phyloP scores from a whole-genome alignment of 2,113 vertebrate genomes.

The Dascyllus trimaculatus region DNA sequence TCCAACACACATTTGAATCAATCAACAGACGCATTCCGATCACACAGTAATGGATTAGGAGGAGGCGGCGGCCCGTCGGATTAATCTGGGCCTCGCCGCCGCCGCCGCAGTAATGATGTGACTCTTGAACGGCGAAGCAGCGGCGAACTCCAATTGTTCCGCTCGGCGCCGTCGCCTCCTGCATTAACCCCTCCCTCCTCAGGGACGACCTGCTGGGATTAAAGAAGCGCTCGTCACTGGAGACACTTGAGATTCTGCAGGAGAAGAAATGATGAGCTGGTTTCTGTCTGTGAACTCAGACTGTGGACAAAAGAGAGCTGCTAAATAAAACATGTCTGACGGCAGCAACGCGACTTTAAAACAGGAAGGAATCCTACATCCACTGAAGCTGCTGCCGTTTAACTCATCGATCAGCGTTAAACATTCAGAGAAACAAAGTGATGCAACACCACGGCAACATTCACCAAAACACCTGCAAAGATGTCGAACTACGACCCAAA shows the following conservation, averaged over 20 bases:
- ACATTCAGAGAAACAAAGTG: no score
- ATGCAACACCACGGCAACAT: no score
- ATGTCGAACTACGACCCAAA: no score
- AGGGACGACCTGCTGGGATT: conserved; percentile 51
- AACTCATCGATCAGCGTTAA: no score
- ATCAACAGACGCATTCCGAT: conserved; percentile 66
- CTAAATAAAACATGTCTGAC: no score
- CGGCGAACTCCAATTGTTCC: conserved; percentile 69
- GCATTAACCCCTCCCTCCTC: conserved; percentile 62
- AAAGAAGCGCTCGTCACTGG: conserved; percentile 26
- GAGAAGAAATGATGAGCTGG: neutral
- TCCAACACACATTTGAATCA: conserved; percentile 59
- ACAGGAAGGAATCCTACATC: no score
- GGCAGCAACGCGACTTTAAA: no score
- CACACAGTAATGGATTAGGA: conserved; percentile 54
- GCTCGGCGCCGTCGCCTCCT: conserved; percentile 30
- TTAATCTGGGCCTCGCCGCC: conserved; percentile 40
- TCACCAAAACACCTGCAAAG: no score
- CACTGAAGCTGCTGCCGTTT: no score
- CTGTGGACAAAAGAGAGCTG: no score
- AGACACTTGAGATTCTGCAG: conserved; percentile 18
- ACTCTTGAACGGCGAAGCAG: conserved; percentile 14
- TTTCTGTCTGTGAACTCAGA: no score
- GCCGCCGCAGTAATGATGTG: conserved; percentile 44
- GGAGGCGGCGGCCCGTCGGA: conserved; percentile 34